Evolutionary conservation across 2,888 invertebrate species (phyloP).

Genomic region (Leptura quadrifasciata): DNA sequence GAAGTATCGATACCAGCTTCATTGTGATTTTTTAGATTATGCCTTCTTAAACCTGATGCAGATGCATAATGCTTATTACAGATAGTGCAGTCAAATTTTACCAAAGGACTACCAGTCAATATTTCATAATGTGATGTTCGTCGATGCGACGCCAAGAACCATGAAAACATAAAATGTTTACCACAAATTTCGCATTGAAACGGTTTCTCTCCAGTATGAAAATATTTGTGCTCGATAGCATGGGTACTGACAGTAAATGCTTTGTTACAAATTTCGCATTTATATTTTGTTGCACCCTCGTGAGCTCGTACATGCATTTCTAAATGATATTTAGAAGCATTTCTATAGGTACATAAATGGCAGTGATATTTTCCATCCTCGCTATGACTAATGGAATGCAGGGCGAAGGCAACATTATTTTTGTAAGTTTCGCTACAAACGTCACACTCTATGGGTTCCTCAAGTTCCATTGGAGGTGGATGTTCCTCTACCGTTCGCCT

Average conservation of each 20-base stretch:
- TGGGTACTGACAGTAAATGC: conserved; percentile 68
- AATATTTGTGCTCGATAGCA: conserved; percentile 67
- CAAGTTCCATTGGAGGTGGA: conserved; percentile 61
- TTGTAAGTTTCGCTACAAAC: conserved; percentile 76
- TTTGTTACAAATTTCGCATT: conserved; percentile 68
- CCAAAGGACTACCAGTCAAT: conserved; percentile 65
- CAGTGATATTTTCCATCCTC: conserved; percentile 66
- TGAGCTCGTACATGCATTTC: conserved; percentile 74
- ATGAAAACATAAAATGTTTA: conserved; percentile 74
- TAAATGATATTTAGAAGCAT: conserved; percentile 68
- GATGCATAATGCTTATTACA: conserved; percentile 74
- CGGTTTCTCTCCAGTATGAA: conserved; percentile 72
- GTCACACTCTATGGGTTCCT: conserved; percentile 75
- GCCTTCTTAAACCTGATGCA: conserved; percentile 70
- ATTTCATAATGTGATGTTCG: conserved; percentile 74
- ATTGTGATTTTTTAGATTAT: conserved; percentile 70
- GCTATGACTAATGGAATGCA: conserved; percentile 67
- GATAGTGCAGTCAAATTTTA: conserved; percentile 73
- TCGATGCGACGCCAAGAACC: conserved; percentile 75
- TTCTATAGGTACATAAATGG: conserved; percentile 68
- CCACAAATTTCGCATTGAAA: conserved; percentile 76
- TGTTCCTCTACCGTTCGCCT: conserved; percentile 44
- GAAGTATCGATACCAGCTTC: conserved; percentile 73
- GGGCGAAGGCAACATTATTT: conserved; percentile 65
- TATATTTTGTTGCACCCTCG: conserved; percentile 71